phyloP scores from a whole-genome alignment of 2,797 vertebrate genomes.

The Euthynnus affinis region DNA sequence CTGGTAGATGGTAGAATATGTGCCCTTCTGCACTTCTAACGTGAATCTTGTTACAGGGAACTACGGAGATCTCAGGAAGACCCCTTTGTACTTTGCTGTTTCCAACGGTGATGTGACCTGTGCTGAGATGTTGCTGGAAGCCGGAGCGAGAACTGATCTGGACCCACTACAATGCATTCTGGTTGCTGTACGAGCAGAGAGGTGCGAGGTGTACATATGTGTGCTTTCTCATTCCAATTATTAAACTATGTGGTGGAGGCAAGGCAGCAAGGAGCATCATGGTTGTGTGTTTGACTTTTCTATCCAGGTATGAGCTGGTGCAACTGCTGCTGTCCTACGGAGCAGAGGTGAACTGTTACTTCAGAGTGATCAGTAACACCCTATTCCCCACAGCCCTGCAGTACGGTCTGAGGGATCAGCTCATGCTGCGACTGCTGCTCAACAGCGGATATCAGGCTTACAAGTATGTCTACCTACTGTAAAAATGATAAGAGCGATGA shows the following conservation, averaged over 20 bases:
- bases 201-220: constrained; percentile 38
- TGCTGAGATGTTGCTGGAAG: constrained; percentile 85
- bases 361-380: constrained; percentile 87
- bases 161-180: constrained; percentile 90
- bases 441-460: constrained; percentile 88
- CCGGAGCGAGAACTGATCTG: constrained; percentile 86
- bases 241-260: not conserved
- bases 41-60: constrained; percentile 69
- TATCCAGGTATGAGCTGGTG: constrained; percentile 85
- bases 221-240: not conserved
- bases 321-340: constrained; percentile 86
- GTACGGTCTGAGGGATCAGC: constrained; percentile 88
- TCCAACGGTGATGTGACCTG: constrained; percentile 89
- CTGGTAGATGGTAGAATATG: too few relatives aligned
- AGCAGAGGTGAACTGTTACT: constrained; percentile 92
- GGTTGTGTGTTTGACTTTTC: not conserved
- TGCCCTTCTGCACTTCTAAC: not conserved
- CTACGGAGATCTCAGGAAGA: constrained; percentile 88
- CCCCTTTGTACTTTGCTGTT: constrained; percentile 87
- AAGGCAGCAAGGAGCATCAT: not conserved
- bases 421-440: constrained; percentile 91
- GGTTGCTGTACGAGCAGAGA: constrained; percentile 88
- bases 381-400: constrained; percentile 91
- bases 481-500: not conserved
- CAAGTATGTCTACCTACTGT: constrained; percentile 52